These are phyloP conservation scores for Chrysopa pallens DNA, from an alignment of 1,140 invertebrate genomes.

Conservation along the genomic window DNA sequence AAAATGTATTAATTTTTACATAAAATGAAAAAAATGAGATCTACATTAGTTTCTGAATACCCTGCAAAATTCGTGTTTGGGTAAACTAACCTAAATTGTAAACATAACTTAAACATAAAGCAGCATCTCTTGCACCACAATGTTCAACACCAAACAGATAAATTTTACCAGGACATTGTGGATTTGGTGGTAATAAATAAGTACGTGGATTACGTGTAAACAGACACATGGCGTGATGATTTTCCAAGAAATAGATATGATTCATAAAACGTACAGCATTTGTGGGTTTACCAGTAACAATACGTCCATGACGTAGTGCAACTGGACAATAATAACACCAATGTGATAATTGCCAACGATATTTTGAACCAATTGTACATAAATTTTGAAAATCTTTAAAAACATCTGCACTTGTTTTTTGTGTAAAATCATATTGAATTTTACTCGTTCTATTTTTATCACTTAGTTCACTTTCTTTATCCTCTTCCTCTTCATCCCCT, in stretches of 20 bases:
- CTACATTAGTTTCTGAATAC: too few species aligned
- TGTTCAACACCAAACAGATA: slow-evolving; percentile 23
- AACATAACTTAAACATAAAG: slow-evolving; percentile 16
- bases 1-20: too few species aligned
- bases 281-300: slow-evolving; percentile 23
- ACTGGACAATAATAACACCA: slow-evolving; percentile 39
- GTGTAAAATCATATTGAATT: slow-evolving; percentile 3
- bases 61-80: too few species aligned
- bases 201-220: slow-evolving; percentile 38
- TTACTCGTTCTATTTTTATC: slow-evolving; percentile 5
- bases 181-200: slow-evolving; percentile 23
- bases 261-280: slow-evolving; percentile 34
- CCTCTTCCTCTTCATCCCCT: slow-evolving; percentile 3
- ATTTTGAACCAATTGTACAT: slow-evolving; percentile 11
- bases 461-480: slow-evolving; percentile 3
- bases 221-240: slow-evolving; percentile 19
- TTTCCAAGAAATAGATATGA: slow-evolving; percentile 33
- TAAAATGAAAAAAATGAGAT: too few species aligned
- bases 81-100: slow-evolving; percentile 6
- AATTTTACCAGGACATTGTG: slow-evolving; percentile 21
- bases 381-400: slow-evolving; percentile 9
- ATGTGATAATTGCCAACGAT: slow-evolving; percentile 24
- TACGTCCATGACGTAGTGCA: slow-evolving; percentile 27
- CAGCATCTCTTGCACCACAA: slow-evolving; percentile 21
- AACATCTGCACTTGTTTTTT: slow-evolving; percentile 16